These are phyloP conservation scores for Microchirus variegatus DNA, from an alignment of 2,797 vertebrate species.

Conservation along the genomic window DNA sequence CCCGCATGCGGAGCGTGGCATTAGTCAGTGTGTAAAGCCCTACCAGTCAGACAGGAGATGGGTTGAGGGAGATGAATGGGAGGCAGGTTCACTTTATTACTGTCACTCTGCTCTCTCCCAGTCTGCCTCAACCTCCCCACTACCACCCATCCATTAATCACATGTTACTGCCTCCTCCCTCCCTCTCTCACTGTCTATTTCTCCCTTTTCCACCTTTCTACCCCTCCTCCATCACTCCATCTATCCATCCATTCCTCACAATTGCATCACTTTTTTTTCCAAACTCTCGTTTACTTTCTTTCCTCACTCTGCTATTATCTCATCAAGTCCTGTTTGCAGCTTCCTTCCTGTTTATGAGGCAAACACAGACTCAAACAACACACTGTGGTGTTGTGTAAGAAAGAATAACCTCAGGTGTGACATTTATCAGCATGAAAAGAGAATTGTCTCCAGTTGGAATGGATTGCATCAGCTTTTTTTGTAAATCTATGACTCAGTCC, in stretches of 20 bases:
- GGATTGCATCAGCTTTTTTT: not conserved
- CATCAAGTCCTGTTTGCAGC: conserved; percentile 28
- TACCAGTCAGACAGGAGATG: conserved; percentile 75
- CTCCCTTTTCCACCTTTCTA: conserved; percentile 67
- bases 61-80: conserved; percentile 82
- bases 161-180: conserved; percentile 73
- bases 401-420: not conserved
- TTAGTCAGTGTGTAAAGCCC: conserved; percentile 80
- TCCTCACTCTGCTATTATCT: conserved; percentile 28
- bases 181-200: conserved; percentile 72
- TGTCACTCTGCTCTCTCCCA: conserved; percentile 81
- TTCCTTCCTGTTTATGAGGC: conserved; percentile 13
- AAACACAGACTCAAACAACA: conserved; percentile 14
- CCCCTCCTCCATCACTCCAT: conserved; percentile 64
- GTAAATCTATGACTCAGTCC: not conserved
- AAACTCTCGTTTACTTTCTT: conserved; percentile 51
- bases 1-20: conserved; percentile 76
- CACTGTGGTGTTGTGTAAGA: conserved; percentile 17
- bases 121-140: conserved; percentile 79
- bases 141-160: conserved; percentile 80
- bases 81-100: conserved; percentile 83
- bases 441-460: not conserved
- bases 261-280: conserved; percentile 57
- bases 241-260: conserved; percentile 56
- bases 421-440: conserved; percentile 20